A percentile compares a stretch with the other conserved stretches of the same genome.
These are phyloP conservation scores for Eustalomyia histrio DNA, from an alignment of 2,888 invertebrate genomes.

Conservation along the genomic window DNA sequence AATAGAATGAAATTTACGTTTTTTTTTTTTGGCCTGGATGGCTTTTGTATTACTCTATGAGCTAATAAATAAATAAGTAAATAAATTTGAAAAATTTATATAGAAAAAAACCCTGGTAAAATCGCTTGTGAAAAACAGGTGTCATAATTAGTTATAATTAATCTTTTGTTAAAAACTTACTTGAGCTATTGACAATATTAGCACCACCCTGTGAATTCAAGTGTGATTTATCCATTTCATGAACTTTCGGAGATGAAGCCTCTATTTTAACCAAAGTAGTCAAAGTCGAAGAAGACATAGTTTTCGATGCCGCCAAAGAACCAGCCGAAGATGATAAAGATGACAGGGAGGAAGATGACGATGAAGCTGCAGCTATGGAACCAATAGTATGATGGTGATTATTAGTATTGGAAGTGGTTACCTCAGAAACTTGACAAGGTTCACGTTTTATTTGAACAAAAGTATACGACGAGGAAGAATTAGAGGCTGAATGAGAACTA, in stretches of 20 bases:
- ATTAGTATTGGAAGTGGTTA: constrained; percentile 78
- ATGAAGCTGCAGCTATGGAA: constrained; percentile 65
- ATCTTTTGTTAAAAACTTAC: constrained; percentile 15
- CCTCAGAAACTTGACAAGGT: constrained; percentile 79
- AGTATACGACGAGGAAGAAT: constrained; percentile 70
- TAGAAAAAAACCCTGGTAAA: too few relatives aligned
- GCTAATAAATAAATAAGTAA: too few relatives aligned
- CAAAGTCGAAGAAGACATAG: constrained; percentile 76
- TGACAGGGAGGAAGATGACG: constrained; percentile 68
- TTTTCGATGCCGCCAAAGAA: constrained; percentile 71
- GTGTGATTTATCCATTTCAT: constrained; percentile 74
- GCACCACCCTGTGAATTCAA: constrained; percentile 65
- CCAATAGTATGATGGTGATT: constrained; percentile 69
- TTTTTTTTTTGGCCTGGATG: too few relatives aligned
- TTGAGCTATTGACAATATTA: constrained; percentile 70
- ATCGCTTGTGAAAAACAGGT: too few relatives aligned
- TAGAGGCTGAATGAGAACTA: constrained; percentile 61
- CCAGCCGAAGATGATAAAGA: constrained; percentile 55
- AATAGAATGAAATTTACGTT: too few relatives aligned
- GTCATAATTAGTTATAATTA: too few relatives aligned
- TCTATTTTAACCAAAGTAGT: constrained; percentile 79
- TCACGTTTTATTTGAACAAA: constrained; percentile 79
- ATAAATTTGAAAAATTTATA: too few relatives aligned
- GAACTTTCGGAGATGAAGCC: constrained; percentile 77
- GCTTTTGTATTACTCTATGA: too few relatives aligned